These are phyloP conservation scores for Sternarchorhynchus goeldii DNA, from an alignment of 2,797 vertebrate species.

Conservation along the genomic window DNA sequence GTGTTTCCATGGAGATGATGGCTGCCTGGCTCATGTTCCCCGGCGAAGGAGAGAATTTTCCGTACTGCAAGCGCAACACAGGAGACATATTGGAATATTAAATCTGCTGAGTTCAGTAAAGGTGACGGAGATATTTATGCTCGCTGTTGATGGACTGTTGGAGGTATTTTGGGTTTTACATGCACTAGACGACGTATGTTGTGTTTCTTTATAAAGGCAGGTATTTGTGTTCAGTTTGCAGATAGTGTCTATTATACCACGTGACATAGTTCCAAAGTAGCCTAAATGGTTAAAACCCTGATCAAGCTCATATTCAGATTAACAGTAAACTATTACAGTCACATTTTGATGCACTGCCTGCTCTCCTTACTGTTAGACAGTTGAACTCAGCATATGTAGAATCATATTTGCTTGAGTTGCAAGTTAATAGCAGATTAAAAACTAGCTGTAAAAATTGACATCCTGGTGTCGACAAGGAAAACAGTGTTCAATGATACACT, in stretches of 20 bases:
- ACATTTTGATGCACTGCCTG: neutral
- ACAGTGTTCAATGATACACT: conserved; percentile 5
- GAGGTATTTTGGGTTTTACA: neutral
- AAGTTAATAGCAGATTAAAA: too few species aligned
- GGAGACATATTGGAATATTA: conserved; percentile 70
- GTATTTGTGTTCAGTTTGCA: neutral
- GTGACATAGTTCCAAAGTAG: neutral
- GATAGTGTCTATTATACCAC: neutral
- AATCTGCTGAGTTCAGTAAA: conserved; percentile 57
- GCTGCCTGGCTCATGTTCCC: conserved; percentile 85
- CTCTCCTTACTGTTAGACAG: too few species aligned
- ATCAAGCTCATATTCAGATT: neutral
- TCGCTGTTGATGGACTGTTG: neutral
- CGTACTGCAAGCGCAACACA: conserved; percentile 71
- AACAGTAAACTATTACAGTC: neutral
- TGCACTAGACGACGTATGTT: neutral
- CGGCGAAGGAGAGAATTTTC: conserved; percentile 73
- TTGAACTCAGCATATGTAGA: neutral
- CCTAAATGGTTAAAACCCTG: neutral
- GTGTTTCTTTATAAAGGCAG: neutral
- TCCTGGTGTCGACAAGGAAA: conserved; percentile 4
- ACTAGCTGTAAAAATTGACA: neutral
- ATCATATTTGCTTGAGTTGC: neutral
- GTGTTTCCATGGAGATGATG: conserved; percentile 87
- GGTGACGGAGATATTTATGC: conserved; percentile 22